Evolutionary conservation across 2,888 invertebrate species (phyloP), one percentile per base, ranked within the genome.

Genomic region (Drymonia ruficornis): DNA sequence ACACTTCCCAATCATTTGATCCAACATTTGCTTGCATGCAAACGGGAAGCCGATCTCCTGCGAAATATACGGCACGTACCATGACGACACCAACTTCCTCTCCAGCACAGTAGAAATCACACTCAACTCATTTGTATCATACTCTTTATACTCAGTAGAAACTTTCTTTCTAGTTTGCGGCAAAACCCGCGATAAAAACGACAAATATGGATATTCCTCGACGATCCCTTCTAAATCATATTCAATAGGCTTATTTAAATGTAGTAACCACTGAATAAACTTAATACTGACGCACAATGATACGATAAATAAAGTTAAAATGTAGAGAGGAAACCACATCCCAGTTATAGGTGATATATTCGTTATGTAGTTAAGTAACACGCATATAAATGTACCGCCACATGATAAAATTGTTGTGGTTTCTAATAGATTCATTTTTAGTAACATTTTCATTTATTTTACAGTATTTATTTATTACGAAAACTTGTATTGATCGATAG

Each of bases 201-300:
- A 66, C 34, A 90, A 63, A 53, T 72, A 79, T 0, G 89, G 87
- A 63, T 86, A 85, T 12, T 82, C 74, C 29, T 72, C 66, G 4
- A 81, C 49, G n/a, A 86, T 56, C 16, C 49, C 65, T 1, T 86
- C 83, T n/a, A 87, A 60, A 67, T 93, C 87, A 68, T 89, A 90
- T 56, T 87, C 87, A 28, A 94, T 48, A 7, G 94, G 94, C 67
- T 92, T 93, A 64, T 93, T 94, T 58, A 93, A 80, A 63, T 83
- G 84, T 50, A 94, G 74, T 53, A 94, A 72, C 84, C 90, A 93
- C 70, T 94, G 93, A 28, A 94, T 86, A 71, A 88, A 84, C 66
- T 89, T 87, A 71, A 94, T 93, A 77, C 94, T 93, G 44, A 91
- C 56, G 65, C 88, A 86, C 47, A 94, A 72, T 2, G 94, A 90